Evolutionary conservation across 2,797 vertebrate genomes (phyloP), one percentile per base, ranked within the genome.

Genomic region (Cirrhinus mrigala): DNA sequence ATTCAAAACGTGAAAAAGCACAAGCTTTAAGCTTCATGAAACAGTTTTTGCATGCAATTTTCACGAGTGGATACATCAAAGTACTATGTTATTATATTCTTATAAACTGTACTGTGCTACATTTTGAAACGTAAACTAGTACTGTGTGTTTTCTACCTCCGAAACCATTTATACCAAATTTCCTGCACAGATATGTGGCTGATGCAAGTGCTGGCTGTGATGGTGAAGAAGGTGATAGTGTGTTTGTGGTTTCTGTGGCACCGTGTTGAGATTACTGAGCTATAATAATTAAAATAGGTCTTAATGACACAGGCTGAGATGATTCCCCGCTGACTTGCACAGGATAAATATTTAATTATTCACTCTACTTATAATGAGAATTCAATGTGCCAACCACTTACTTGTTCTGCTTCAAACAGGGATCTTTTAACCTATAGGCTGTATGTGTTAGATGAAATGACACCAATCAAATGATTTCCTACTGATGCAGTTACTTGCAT

Each of bases 331-430:
- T 69, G 87, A 91, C 91, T 93, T 70, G 15, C 87, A 89, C 90
- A 88, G 85, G 84, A 94, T 93, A 92, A 93, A 94, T 95, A 94
- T 95, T 94, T 90, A 92, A 94, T 92, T 89, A 92, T 94, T 95
- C 90, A 91, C 93, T 92, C 90, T 86, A 92, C 91, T 93, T 92
- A 93, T 91, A 91, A 93, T 90, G 89, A 89, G 82, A 88, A 91
- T 87, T 88, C 87, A 90, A 93, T 92, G 92, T 91, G 91, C 91
- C 90, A 91, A 91, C 70, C 44, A 77, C 87, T 89, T 87, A n/a
- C 90, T 89, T 89, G 90, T 94, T 87, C 88, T 89, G 92, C 83
- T 91, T 92, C 85, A 87, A 27, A 81, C 80, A 64, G 52, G 75
- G 54, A 76, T 81, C 76, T 84, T 52, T 77, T 84, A 85, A 87